Evolutionary conservation across 2,888 invertebrate species (phyloP), one percentile per base, ranked within the genome.

Genomic region (Tiliacea citrago): DNA sequence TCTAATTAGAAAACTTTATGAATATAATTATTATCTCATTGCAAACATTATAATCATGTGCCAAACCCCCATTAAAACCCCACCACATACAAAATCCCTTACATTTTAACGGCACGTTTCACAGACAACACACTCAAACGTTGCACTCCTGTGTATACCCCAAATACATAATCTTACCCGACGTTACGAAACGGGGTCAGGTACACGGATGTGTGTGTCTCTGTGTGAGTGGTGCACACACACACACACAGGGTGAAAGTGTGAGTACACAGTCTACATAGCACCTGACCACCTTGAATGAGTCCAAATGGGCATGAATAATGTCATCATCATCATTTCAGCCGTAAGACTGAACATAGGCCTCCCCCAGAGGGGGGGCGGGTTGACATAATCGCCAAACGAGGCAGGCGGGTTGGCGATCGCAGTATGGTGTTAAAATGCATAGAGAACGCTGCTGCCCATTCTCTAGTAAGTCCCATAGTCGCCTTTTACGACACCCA

Each of bases 111-210:
- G 35, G 7, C 53, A 21, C 67, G 18, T 72, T 71, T 68, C 73
- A 60, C 67, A 74, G 76, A 78, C 53, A 75, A 79, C 49, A 84
- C 75, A 84, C 75, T 77, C 71, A 86, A 82, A 82, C 80, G 65
- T 82, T 66, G 29, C 91, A 92, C 92, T 90, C 92, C 90, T 81
- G 68, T 67, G 71, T 73, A 55, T 86, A 92, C 86, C 90, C 93
- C 84, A 91, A 89, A 93, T 93, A 93, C 93, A 93, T 94, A 91
- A 90, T 92, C 89, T 90, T 87, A 86, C 88, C 21, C 58, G 72
- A 82, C 82, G 76, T 79, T 81, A 81, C 84, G 82, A 87, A 92
- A 89, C 82, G 85, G 77, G 90, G 87, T 79, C 88, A 83, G 70
- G 63, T 75, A 82, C 77, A 82, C 82, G 82, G 86, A 85, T 85